Conservation (phyloP, 2,888 invertebrate species). For the Acrocera orbiculus region DNA sequence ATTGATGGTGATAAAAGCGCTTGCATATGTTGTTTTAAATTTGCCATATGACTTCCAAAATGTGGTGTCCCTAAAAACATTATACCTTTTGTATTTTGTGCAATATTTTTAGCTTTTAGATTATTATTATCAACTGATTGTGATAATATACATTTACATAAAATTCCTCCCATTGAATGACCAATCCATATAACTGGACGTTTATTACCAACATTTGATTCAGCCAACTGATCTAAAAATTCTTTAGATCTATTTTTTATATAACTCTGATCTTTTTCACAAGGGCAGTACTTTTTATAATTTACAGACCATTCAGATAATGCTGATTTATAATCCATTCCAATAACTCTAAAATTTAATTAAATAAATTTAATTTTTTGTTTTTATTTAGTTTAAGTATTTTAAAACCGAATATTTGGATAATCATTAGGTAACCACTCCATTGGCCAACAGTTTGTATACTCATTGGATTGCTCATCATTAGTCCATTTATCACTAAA, state of each 20-base stretch:
- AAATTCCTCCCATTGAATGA: conserved; percentile 91
- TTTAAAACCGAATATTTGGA: conserved; percentile 41
- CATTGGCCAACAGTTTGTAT: conserved; percentile 80
- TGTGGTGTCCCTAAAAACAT: conserved; percentile 87
- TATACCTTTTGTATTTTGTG: conserved; percentile 58
- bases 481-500: conserved; percentile 22
- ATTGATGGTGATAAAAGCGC: conserved; percentile 70
- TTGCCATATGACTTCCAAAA: conserved; percentile 62
- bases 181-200: conserved; percentile 79
- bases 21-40: conserved; percentile 54
- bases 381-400: too few species aligned
- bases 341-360: conserved; percentile 53
- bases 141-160: conserved; percentile 70
- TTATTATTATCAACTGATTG: conserved; percentile 42
- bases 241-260: conserved; percentile 50
- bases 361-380: too few species aligned
- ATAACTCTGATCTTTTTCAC: conserved; percentile 36
- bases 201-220: conserved; percentile 56
- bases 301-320: conserved; percentile 64
- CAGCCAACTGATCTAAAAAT: conserved; percentile 45
- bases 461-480: conserved; percentile 24
- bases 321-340: conserved; percentile 75
- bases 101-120: conserved; percentile 36
- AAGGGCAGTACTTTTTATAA: conserved; percentile 31
- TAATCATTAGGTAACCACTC: conserved; percentile 82